A percentile compares a stretch with the other conserved stretches of the same genome.
These are phyloP conservation scores for Cenopis cana DNA, from an alignment of 2,888 invertebrate species.

Conservation along the genomic window DNA sequence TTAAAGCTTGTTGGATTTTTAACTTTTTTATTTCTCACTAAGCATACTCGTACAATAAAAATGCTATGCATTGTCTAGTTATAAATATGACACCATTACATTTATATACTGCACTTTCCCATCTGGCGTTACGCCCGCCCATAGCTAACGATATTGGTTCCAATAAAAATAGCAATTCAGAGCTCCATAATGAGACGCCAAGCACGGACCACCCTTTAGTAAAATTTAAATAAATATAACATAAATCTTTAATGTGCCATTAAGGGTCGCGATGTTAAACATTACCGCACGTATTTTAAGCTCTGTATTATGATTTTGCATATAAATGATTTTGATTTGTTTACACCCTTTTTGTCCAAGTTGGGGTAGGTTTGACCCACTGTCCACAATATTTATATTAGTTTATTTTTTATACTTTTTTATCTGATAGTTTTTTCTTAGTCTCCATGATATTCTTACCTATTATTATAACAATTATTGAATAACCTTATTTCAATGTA, in stretches of 20 bases:
- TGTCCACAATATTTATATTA: conserved; percentile 9
- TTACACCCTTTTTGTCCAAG: conserved; percentile 20
- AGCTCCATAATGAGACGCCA: conserved; percentile 3
- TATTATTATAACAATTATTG: not conserved
- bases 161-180: conserved; percentile 20
- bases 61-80: conserved; percentile 2
- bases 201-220: conserved; percentile 22
- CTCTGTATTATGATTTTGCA: conserved; percentile 29
- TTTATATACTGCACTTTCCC: not conserved
- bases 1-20: too few species aligned
- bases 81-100: not conserved
- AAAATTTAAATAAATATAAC: conserved; percentile 30
- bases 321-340: conserved; percentile 32
- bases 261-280: conserved; percentile 27
- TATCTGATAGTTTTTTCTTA: not conserved
- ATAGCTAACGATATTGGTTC: conserved; percentile 21
- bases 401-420: not conserved
- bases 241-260: conserved; percentile 39
- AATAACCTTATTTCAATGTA: not conserved
- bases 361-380: conserved; percentile 14
- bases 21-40: not conserved
- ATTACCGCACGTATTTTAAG: conserved; percentile 11
- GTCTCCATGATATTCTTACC: too few species aligned
- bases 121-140: conserved; percentile 6
- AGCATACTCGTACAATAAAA: not conserved